These are phyloP conservation scores for Oreochromis aureus DNA, from an alignment of 2,113 vertebrate species.

Conservation along the genomic window DNA sequence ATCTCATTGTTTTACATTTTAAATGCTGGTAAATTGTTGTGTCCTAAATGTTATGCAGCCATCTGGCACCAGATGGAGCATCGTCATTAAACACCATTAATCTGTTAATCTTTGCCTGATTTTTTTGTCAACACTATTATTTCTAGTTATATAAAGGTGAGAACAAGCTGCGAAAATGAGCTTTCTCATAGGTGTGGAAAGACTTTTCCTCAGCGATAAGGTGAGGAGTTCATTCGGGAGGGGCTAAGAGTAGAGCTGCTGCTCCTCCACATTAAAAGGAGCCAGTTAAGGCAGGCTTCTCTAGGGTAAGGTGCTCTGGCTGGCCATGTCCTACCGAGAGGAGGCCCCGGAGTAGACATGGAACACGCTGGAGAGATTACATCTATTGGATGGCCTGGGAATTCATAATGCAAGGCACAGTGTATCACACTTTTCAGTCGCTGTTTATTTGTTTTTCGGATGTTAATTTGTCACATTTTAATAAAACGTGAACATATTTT, in stretches of 20 bases:
- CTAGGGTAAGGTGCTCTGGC: neutral
- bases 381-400: neutral
- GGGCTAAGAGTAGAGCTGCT: neutral
- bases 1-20: neutral
- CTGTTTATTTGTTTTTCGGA: neutral
- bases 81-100: neutral
- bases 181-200: neutral
- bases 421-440: neutral
- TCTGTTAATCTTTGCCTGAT: neutral
- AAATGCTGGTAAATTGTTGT: neutral
- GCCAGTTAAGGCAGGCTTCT: rapidly evolving
- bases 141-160: neutral
- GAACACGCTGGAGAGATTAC: neutral
- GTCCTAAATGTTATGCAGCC: neutral
- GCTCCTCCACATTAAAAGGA: neutral
- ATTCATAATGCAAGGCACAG: neutral
- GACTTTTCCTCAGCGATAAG: neutral
- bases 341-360: neutral
- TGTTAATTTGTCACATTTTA: neutral
- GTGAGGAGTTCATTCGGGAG: neutral
- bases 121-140: rapidly evolving
- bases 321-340: rapidly evolving
- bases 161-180: neutral
- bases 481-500: neutral
- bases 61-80: neutral